A percentile compares a stretch with the other conserved stretches of the same genome.
phyloP scores from a whole-genome alignment of 2,113 vertebrate genomes.

The Myiozetetes cayanensis region DNA sequence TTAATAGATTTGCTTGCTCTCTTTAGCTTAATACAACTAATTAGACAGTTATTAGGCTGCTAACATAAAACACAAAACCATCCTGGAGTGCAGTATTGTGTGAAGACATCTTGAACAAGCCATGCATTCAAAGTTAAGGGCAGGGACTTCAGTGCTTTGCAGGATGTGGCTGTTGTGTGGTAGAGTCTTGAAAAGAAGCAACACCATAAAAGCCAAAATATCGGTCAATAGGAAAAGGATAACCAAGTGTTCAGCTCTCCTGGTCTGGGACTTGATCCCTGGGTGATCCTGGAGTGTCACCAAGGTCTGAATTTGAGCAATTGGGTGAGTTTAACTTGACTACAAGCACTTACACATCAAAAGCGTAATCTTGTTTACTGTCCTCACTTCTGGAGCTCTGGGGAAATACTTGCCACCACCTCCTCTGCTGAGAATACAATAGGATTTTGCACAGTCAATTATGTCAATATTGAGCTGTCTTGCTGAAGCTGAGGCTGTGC shows the following conservation, averaged over 20 bases:
- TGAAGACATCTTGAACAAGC: not conserved
- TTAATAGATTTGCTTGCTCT: not conserved
- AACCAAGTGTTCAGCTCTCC: not conserved
- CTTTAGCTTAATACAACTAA: not conserved
- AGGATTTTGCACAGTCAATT: not conserved
- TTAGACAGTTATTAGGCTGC: not conserved
- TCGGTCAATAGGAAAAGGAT: not conserved
- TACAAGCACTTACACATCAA: not conserved
- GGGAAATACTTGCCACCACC: too few relatives aligned
- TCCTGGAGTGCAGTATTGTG: not conserved
- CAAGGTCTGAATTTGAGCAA: not conserved
- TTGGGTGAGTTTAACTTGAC: not conserved
- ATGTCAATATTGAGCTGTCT: not conserved
- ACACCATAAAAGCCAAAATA: not conserved
- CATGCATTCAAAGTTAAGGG: not conserved
- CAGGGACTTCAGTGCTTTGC: not conserved
- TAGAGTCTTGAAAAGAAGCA: not conserved
- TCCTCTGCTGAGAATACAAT: too few relatives aligned
- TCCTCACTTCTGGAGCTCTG: not conserved
- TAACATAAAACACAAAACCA: not conserved
- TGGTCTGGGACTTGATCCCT: not conserved
- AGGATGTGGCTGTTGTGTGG: not conserved
- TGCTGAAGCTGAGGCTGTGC: not conserved
- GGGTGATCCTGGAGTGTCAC: not conserved
- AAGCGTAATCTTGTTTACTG: not conserved